phyloP scores from a whole-genome alignment of 1,140 invertebrate species.

The Acyrthosiphon pisum region DNA sequence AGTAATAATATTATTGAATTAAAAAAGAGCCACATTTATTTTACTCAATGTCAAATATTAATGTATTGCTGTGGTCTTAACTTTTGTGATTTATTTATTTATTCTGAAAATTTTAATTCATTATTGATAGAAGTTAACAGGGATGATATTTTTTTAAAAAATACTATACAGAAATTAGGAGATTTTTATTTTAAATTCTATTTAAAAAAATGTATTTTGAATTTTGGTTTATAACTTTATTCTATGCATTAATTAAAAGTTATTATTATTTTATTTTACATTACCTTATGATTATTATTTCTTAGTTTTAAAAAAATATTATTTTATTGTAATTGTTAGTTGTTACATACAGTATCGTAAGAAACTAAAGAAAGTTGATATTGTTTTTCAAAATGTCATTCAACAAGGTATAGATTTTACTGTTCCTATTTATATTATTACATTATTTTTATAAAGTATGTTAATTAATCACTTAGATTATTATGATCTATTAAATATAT shows the following conservation, averaged over 20 bases:
- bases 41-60: neutral
- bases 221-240: neutral
- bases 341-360: too few species aligned
- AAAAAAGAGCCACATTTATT: neutral
- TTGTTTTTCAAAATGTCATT: too few species aligned
- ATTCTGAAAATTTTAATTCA: neutral
- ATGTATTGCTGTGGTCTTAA: neutral
- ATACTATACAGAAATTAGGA: neutral
- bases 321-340: too few species aligned
- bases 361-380: too few species aligned
- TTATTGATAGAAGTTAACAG: neutral
- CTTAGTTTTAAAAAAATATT: too few species aligned
- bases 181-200: slow-evolving; percentile 7
- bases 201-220: neutral
- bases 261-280: too few species aligned
- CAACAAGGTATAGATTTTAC: too few species aligned
- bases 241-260: too few species aligned
- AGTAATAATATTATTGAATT: neutral
- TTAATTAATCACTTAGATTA: neutral
- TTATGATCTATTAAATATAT: too few species aligned
- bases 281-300: too few species aligned
- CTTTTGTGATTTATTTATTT: neutral
- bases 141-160: slow-evolving; percentile 12
- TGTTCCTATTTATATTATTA: too few species aligned
- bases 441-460: too few species aligned